Evolutionary conservation across 2,113 vertebrate genomes (phyloP).

Genomic region (Trochalopteron elliotii): DNA sequence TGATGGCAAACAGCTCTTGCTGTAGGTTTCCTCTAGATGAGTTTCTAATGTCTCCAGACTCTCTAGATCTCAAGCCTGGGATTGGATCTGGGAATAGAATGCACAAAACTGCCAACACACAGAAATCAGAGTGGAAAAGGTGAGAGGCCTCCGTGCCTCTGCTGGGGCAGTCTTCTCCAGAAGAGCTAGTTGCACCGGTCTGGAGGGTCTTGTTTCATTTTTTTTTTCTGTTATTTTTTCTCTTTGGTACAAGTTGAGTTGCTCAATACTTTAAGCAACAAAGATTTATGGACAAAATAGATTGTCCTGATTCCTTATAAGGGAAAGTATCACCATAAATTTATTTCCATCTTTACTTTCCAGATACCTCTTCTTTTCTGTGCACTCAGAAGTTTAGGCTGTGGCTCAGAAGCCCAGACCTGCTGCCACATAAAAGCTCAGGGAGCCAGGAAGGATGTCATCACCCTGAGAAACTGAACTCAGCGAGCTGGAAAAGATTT

Average conservation of each 20-base stretch:
- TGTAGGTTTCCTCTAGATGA: not conserved
- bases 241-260: not conserved
- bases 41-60: not conserved
- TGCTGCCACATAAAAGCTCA: not conserved
- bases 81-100: not conserved
- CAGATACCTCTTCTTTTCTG: not conserved
- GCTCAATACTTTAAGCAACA: not conserved
- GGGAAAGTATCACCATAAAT: not conserved
- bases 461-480: not conserved
- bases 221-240: not conserved
- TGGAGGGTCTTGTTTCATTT: not conserved
- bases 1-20: not conserved
- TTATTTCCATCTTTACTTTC: constrained; percentile 15
- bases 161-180: not conserved
- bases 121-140: not conserved
- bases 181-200: not conserved
- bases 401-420: not conserved
- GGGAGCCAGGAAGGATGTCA: constrained; percentile 9
- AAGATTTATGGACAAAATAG: not conserved
- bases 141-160: rapidly evolving
- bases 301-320: not conserved
- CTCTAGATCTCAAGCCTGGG: not conserved
- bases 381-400: not conserved
- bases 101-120: not conserved
- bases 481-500: not conserved